Base-by-base conservation (phyloP, 1,140 invertebrate genomes). In the Drosophila ambigua region DNA sequence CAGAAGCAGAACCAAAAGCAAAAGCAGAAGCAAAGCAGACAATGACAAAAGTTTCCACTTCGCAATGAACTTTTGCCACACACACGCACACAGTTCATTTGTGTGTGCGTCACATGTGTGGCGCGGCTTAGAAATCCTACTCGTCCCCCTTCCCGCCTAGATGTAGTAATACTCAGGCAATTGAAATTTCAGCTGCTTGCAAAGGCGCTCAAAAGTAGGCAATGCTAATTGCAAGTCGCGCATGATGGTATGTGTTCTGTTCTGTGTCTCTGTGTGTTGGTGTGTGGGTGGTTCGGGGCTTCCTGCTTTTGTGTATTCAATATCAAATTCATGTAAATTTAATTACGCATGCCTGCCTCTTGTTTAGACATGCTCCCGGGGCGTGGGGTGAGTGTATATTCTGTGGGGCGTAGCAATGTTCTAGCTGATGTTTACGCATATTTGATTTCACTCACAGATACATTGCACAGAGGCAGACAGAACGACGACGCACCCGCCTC, bases 251-350 rank as follows among this genome's bases (percentile, higher is more conserved):
- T 55, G 60, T 6, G 11, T 39, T 15, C 55, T 2, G 48, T 51
- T 26, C 9, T 52, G 43, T 48, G 26, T 15, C 16, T 57, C 11
- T 51, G 52, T 35, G 48, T 54, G 28, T 51, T 49, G 50, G 54
- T 43, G 39, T 43, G 35, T 24, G 8, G 23, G 31, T 55, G 15
- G n/a, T 64, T 43, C 26, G 26, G 31, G 66, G 39, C 49, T 52
- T 51, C 20, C 26, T 24, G 23, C 35, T 52, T 52, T 16, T 57
- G 49, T 75, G 63, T 85, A 77, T 80, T 82, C 78, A 87, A 85
- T 85, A 85, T 85, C 82, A 85, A 74, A 85, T 85, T 85, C 82
- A 85, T 85, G 82, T 85, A 85, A 87, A 85, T 85, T 85, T 85
- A 85, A 85, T 85, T 87, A 85, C 82, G 82, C 82, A 82, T 87